phyloP scores from a whole-genome alignment of 2,797 vertebrate genomes.

The Takifugu rubripes region DNA sequence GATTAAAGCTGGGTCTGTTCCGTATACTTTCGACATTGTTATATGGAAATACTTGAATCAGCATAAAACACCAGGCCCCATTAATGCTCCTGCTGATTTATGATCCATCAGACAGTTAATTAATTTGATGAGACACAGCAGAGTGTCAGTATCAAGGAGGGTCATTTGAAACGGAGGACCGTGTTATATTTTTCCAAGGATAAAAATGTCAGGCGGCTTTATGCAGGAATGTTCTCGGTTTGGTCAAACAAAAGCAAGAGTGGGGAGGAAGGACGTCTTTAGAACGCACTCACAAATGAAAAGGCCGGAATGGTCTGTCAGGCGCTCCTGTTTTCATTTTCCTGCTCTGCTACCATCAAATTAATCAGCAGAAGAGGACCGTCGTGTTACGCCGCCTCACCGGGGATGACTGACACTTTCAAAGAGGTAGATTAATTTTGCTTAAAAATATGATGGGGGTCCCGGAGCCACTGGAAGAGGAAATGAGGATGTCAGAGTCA shows the following conservation, averaged over 20 bases:
- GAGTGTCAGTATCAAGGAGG: slow-evolving; percentile 71
- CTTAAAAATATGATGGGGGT: slow-evolving; percentile 76
- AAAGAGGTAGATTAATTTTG: slow-evolving; percentile 75
- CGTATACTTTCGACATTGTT: slow-evolving; percentile 47
- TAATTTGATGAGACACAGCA: slow-evolving; percentile 74
- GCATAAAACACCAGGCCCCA: slow-evolving; percentile 58
- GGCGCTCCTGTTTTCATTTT: slow-evolving; percentile 44
- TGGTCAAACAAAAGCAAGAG: slow-evolving; percentile 27
- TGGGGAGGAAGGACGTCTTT: too few relatives aligned
- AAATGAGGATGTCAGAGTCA: slow-evolving; percentile 73
- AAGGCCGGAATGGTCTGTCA: slow-evolving; percentile 51
- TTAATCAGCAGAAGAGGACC: slow-evolving; percentile 52
- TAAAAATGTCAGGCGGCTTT: slow-evolving; percentile 48
- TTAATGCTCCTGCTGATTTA: slow-evolving; percentile 69
- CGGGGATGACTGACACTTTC: slow-evolving; percentile 63
- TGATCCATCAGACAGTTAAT: slow-evolving; percentile 72
- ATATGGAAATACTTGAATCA: slow-evolving; percentile 59
- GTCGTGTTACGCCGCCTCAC: slow-evolving; percentile 47
- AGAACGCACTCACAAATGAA: slow-evolving; percentile 34
- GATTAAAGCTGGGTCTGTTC: slow-evolving; percentile 43
- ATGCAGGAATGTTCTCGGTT: slow-evolving; percentile 34
- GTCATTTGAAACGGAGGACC: slow-evolving; percentile 63
- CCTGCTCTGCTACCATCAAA: slow-evolving; percentile 51
- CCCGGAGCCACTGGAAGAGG: slow-evolving; percentile 68
- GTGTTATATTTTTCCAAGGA: slow-evolving; percentile 47